Evolutionary conservation across 1,140 invertebrate species (phyloP).

Genomic region (Forficula auricularia): DNA sequence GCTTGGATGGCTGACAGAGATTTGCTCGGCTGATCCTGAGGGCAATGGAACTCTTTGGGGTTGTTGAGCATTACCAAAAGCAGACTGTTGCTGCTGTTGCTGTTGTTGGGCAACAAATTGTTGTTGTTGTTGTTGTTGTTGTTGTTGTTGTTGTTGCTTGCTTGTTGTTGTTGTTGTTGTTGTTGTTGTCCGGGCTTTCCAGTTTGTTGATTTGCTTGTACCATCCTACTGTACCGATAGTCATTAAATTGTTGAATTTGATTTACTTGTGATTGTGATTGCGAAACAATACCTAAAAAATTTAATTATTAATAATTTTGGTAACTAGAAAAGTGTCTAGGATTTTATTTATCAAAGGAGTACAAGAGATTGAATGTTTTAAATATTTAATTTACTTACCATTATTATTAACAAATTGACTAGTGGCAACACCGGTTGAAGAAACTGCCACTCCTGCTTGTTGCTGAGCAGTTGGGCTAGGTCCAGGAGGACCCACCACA

Average conservation of each 20-base stretch:
- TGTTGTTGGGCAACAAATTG: conserved; percentile 10
- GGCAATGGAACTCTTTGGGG: conserved; percentile 28
- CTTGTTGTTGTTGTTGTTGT: conserved; percentile 10
- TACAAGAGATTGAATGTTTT: too few species aligned
- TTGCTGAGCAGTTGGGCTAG: background rate
- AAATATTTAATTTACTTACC: too few species aligned
- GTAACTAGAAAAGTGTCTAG: too few species aligned
- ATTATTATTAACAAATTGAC: background rate
- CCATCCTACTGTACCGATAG: too few species aligned
- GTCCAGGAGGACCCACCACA: background rate
- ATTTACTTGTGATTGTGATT: background rate
- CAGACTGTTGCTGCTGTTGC: conserved; percentile 16
- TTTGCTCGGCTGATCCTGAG: conserved; percentile 24
- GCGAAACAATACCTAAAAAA: background rate
- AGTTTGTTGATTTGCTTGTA: conserved; percentile 11
- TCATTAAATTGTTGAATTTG: background rate
- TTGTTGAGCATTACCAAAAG: conserved; percentile 22
- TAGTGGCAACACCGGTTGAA: background rate
- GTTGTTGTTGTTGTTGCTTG: conserved; percentile 12
- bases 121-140: conserved; percentile 10
- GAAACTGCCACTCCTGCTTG: conserved; percentile 4
- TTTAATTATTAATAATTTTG: too few species aligned
- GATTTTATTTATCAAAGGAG: too few species aligned
- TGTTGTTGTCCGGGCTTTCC: conserved; percentile 12
- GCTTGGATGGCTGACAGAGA: conserved; percentile 20